phyloP scores from a whole-genome alignment of 2,113 vertebrate genomes.

The Ctenodactylus gundi region DNA sequence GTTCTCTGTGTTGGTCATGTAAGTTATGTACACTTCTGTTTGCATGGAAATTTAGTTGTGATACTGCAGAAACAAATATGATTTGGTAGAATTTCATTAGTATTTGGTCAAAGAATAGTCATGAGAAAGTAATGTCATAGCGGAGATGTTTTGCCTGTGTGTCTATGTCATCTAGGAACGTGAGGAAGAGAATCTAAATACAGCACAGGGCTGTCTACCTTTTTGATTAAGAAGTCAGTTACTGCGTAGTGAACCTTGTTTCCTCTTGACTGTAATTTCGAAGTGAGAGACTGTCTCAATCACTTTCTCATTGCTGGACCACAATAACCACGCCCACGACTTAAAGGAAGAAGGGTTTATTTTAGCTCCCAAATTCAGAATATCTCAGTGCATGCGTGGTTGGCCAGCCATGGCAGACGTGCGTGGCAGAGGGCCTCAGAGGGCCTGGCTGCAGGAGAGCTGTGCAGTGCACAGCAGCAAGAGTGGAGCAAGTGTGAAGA shows the following conservation, averaged over 20 bases:
- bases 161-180: not conserved
- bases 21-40: not conserved
- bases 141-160: not conserved
- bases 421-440: too few species aligned
- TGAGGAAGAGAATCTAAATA: not conserved
- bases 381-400: too few species aligned
- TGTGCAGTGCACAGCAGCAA: too few species aligned
- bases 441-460: too few species aligned
- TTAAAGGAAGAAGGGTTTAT: too few species aligned
- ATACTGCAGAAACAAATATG: not conserved
- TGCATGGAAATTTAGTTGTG: not conserved
- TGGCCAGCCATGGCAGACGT: too few species aligned
- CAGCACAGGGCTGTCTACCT: not conserved
- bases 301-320: too few species aligned
- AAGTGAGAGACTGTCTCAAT: not conserved
- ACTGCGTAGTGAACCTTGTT: not conserved
- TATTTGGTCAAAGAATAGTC: not conserved
- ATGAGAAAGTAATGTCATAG: not conserved
- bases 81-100: not conserved
- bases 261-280: slow-evolving; percentile 1
- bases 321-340: too few species aligned
- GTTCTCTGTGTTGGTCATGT: not conserved
- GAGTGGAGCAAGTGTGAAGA: too few species aligned
- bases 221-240: not conserved
- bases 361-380: too few species aligned